A percentile compares a stretch with the other conserved stretches of the same genome.
phyloP scores from a whole-genome alignment of 2,888 invertebrate genomes.

The Xanthia icteritia region DNA sequence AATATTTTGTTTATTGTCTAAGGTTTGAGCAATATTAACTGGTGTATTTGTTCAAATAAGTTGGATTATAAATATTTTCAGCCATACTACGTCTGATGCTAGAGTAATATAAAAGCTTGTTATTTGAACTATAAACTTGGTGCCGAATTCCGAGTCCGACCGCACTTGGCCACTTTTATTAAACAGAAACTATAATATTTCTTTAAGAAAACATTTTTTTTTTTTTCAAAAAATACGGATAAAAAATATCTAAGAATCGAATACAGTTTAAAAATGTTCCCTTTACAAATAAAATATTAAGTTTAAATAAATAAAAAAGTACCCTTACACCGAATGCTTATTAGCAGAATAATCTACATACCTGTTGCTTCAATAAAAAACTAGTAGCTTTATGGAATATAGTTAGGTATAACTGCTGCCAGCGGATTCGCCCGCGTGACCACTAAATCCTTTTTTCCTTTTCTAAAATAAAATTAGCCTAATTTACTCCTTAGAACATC shows the following conservation, averaged over 20 bases:
- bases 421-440: too few species aligned
- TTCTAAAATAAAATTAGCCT: too few species aligned
- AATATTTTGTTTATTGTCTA: too few species aligned
- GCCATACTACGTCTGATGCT: not conserved
- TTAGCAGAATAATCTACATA: not conserved
- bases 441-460: too few species aligned
- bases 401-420: too few species aligned
- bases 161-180: not conserved
- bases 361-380: slow-evolving; percentile 14
- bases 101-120: not conserved
- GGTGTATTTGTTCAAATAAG: too few species aligned
- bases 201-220: not conserved
- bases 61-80: not conserved
- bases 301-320: slow-evolving; percentile 23
- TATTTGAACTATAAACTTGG: not conserved
- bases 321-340: slow-evolving; percentile 43
- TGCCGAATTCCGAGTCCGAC: too few species aligned
- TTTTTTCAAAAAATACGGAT: not conserved
- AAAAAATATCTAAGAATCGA: not conserved
- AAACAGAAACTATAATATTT: not conserved
- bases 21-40: not conserved
- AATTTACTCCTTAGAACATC: too few species aligned
- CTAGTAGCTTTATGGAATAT: not conserved
- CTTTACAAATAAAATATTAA: not conserved
- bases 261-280: not conserved